phyloP scores from a whole-genome alignment of 2,888 invertebrate genomes.

The Acrobasis repandana region DNA sequence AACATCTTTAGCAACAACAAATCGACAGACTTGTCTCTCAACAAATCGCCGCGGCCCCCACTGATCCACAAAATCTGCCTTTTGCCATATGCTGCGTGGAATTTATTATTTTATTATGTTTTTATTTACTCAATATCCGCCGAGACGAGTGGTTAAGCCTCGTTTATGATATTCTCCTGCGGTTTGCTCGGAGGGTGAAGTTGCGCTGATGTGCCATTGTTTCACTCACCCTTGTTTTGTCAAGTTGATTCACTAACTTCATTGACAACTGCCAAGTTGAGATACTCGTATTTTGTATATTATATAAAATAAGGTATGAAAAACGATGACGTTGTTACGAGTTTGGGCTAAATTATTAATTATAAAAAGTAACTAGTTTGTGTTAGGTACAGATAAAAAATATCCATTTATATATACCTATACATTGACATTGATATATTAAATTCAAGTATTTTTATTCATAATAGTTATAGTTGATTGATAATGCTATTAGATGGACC shows the following conservation, averaged over 20 bases:
- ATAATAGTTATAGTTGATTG: too few relatives aligned
- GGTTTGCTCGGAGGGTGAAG: conserved; percentile 64
- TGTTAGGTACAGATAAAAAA: too few relatives aligned
- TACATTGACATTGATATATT: too few relatives aligned
- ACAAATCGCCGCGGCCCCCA: conserved; percentile 33
- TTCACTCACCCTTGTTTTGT: conserved; percentile 73
- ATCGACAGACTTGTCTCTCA: conserved; percentile 29
- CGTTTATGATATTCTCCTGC: conserved; percentile 81
- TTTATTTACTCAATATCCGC: conserved; percentile 77
- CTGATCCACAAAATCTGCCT: conserved; percentile 45
- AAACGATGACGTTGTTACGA: neutral
- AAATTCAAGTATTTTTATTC: too few relatives aligned
- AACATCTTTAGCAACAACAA: neutral
- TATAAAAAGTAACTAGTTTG: neutral
- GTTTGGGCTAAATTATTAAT: neutral
- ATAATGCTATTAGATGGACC: too few relatives aligned
- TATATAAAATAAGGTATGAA: conserved; percentile 1
- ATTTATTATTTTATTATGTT: conserved; percentile 82
- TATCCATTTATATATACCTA: too few relatives aligned
- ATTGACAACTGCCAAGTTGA: conserved; percentile 27
- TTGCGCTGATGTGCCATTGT: conserved; percentile 70
- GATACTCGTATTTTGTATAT: conserved; percentile 9
- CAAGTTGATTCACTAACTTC: conserved; percentile 62
- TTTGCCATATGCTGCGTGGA: conserved; percentile 74
- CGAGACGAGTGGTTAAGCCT: conserved; percentile 80